phyloP scores from a whole-genome alignment of 2,888 invertebrate species.

The Salpingus planirostris region DNA sequence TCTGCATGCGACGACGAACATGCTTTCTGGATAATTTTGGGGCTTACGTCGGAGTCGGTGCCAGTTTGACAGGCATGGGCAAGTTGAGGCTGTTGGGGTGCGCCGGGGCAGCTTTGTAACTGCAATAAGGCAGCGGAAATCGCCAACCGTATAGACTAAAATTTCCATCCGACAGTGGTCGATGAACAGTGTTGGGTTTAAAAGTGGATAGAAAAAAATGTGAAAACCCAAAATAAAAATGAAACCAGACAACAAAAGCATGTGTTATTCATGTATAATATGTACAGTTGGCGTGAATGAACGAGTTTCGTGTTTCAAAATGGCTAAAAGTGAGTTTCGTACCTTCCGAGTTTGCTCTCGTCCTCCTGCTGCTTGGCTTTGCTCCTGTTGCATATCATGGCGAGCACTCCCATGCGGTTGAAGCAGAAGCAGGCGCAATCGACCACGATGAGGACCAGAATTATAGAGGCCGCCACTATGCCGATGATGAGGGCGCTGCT shows the following conservation, averaged over 20 bases:
- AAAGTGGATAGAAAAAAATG: constrained; percentile 12
- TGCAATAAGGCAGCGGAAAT: constrained; percentile 94
- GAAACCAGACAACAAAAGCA: constrained; percentile 12
- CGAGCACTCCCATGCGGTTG: constrained; percentile 57
- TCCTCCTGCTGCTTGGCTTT: constrained; percentile 63
- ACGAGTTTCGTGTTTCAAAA: no score
- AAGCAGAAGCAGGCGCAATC: constrained; percentile 73
- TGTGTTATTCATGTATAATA: constrained; percentile 7
- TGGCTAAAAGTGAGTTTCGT: no score
- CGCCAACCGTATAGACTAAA: constrained; percentile 92
- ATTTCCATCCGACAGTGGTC: constrained; percentile 32
- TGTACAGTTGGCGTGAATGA: neutral
- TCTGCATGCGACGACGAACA: constrained; percentile 10
- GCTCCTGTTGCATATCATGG: constrained; percentile 54
- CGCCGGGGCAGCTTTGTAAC: constrained; percentile 69
- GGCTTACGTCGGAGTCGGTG: constrained; percentile 60
- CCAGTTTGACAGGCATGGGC: constrained; percentile 70
- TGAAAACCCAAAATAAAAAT: constrained; percentile 6
- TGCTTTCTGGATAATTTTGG: constrained; percentile 3
- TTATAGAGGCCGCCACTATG: constrained; percentile 72
- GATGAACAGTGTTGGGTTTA: constrained; percentile 8
- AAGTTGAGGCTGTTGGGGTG: constrained; percentile 72
- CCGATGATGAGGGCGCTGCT: constrained; percentile 75
- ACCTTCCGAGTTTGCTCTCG: constrained; percentile 80
- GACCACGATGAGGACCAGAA: constrained; percentile 70